A percentile compares a stretch with the other conserved stretches of the same genome.
Conservation (phyloP, 1,140 invertebrate species). For the Branchinecta lindahli region DNA sequence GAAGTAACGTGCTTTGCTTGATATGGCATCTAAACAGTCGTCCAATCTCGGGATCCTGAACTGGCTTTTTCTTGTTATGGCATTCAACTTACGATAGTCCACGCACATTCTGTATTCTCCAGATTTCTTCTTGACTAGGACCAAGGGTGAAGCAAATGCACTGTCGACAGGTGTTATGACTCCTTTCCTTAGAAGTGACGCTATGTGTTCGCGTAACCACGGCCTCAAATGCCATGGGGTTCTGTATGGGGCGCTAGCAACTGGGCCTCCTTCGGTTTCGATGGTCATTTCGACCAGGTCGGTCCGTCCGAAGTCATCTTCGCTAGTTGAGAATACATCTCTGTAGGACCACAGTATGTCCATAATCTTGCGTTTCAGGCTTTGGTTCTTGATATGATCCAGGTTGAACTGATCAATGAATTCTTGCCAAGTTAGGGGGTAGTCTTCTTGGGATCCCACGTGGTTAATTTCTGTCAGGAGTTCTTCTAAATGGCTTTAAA, state of each 20-base stretch:
- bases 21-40: slow-evolving; percentile 27
- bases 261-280: not conserved
- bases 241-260: not conserved
- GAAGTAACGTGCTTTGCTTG: slow-evolving; percentile 23
- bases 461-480: no score
- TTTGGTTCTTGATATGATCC: no score
- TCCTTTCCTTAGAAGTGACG: slow-evolving; percentile 16
- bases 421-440: no score
- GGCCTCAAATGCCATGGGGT: not conserved
- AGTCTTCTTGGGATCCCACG: no score
- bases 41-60: slow-evolving; percentile 32
- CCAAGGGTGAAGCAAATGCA: slow-evolving; percentile 34
- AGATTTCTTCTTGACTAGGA: slow-evolving; percentile 39
- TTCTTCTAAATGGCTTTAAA: no score
- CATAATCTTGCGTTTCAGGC: no score
- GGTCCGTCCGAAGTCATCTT: no score
- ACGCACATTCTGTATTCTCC: slow-evolving; percentile 33
- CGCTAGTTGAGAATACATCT: no score
- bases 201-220: not conserved
- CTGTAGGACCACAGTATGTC: no score
- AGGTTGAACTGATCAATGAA: no score
- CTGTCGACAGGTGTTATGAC: slow-evolving; percentile 35
- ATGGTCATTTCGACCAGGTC: no score
- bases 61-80: slow-evolving; percentile 27
- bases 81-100: slow-evolving; percentile 35